Evolutionary conservation across 2,113 vertebrate species (phyloP), one percentile per base, ranked within the genome.

Genomic region (Clarias gariepinus): DNA sequence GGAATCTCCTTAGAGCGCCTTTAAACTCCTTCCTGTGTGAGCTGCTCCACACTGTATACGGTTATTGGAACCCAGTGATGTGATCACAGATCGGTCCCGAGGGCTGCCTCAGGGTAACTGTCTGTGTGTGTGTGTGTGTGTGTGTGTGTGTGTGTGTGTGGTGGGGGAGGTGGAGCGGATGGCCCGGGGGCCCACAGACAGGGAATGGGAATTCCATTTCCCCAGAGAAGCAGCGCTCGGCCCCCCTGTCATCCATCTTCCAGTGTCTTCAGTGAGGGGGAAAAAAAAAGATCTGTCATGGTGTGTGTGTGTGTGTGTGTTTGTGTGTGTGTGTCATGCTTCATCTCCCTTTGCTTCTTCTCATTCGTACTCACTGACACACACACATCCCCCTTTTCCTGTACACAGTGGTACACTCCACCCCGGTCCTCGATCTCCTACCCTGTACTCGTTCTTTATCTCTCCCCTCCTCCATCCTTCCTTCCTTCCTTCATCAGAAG

Each of bases 181-280:
- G 81, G 81, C 86, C 94, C 92, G 91, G 90, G 93, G 94, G 92
- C 91, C 93, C 90, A 93, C 93, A 94, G 93, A 94, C 94, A 94
- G 93, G 89, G 92, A 95, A 93, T 93, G 93, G 93, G 93, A 95
- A 93, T 94, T 94, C 94, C 93, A 93, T 93, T 93, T 95, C 93
- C 93, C 93, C 85, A 89, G 93, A 93, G 94, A 91, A 92, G 92
- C 92, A 93, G 92, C 90, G 92, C 93, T 91, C 91, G 91, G 93
- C 93, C 93, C 93, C 92, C 92, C 91, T 90, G 89, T 92, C 93
- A 95, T 95, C 94, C 93, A 94, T 94, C 93, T 94, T 92, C 92
- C 88, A 89, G 90, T 93, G 93, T 91, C 92, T 92, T 81, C 60
- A 63, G 58, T n/a, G 86, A 28, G 30, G 76, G n/a, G n/a, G n/a